phyloP scores from a whole-genome alignment of 2,113 vertebrate genomes.

The Rhinolophus ferrumequinum region DNA sequence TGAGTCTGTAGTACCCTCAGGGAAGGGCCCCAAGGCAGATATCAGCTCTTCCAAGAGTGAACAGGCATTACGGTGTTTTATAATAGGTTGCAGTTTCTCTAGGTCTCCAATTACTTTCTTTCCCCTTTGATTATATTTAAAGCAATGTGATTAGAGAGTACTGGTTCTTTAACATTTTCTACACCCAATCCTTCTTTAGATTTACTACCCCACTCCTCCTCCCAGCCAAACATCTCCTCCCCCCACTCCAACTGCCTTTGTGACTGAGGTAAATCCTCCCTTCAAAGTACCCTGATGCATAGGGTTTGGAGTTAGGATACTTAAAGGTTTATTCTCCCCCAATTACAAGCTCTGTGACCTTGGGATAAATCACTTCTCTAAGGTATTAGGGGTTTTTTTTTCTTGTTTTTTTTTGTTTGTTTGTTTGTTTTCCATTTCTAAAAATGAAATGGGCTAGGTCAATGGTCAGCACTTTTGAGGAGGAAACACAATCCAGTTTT shows the following conservation, averaged over 20 bases:
- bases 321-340: background rate
- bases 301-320: background rate
- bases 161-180: conserved; percentile 59
- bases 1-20: background rate
- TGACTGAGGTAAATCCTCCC: background rate
- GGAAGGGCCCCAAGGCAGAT: background rate
- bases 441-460: background rate
- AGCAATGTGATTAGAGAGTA: conserved; percentile 71
- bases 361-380: background rate
- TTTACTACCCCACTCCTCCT: conserved; percentile 14
- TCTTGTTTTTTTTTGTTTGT: background rate
- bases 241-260: background rate
- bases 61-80: conserved; percentile 46
- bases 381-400: background rate
- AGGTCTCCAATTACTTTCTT: conserved; percentile 74
- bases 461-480: background rate
- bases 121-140: conserved; percentile 75
- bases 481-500: background rate
- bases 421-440: background rate
- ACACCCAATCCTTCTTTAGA: conserved; percentile 14
- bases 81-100: conserved; percentile 67
- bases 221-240: background rate
- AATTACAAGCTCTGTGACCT: background rate
- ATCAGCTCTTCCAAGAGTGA: conserved; percentile 28
- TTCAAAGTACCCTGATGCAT: background rate